A percentile compares a stretch with the other conserved stretches of the same genome.
phyloP scores from a whole-genome alignment of 2,888 invertebrate genomes.

The Tuberolachnus salignus region DNA sequence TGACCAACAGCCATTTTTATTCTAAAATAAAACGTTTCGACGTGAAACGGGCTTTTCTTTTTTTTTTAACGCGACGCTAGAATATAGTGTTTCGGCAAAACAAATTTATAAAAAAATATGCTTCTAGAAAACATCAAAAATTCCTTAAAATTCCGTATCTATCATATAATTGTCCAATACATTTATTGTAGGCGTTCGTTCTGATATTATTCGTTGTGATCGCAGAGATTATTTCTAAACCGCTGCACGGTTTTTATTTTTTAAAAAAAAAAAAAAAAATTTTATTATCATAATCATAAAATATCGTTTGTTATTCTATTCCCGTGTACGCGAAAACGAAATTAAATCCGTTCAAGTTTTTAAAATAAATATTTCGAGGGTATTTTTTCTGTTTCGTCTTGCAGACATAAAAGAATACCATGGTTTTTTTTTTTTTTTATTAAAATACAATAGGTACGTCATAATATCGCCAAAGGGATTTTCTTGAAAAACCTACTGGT shows the following conservation, averaged over 20 bases:
- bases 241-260: not conserved
- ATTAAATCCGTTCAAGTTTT: not conserved
- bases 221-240: not conserved
- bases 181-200: conserved; percentile 16
- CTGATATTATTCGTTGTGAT: not conserved
- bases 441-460: not conserved
- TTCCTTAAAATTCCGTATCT: no score
- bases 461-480: not conserved
- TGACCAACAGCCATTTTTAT: not conserved
- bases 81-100: not conserved
- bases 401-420: not conserved
- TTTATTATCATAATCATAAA: not conserved
- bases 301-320: not conserved
- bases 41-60: not conserved
- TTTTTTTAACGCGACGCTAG: not conserved
- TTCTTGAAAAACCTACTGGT: no score
- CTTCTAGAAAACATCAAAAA: not conserved
- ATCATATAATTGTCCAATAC: not conserved
- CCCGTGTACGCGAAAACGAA: not conserved
- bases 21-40: not conserved
- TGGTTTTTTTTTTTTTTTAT: not conserved
- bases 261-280: no score
- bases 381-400: conserved; percentile 2
- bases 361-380: not conserved
- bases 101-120: not conserved